Percentiles rank a stretch among this genome's conserved stretches.
Conservation (phyloP, 2,797 vertebrate genomes). For the Phrynocephalus vlangalii region DNA sequence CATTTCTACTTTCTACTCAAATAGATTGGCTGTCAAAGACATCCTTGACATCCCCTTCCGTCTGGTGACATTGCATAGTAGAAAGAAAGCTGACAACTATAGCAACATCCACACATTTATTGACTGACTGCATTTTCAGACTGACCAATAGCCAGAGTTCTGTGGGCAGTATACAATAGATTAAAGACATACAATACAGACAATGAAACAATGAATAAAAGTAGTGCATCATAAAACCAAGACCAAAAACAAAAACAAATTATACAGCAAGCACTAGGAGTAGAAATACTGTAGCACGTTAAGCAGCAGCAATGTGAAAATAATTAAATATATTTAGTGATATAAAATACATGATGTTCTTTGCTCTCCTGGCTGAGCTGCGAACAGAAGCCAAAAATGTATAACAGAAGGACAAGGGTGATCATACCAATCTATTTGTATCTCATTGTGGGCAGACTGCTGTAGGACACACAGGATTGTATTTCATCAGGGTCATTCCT, state of each 20-base stretch:
- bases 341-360: too few relatives aligned
- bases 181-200: background rate
- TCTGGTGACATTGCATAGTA: background rate
- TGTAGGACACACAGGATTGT: too few relatives aligned
- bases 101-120: background rate
- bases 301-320: too few relatives aligned
- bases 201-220: background rate
- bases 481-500: too few relatives aligned
- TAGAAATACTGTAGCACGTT: too few relatives aligned
- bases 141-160: background rate
- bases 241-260: background rate
- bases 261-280: background rate
- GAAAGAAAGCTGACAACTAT: background rate
- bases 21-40: background rate
- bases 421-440: too few relatives aligned
- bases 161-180: background rate
- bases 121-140: background rate
- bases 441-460: too few relatives aligned
- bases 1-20: background rate
- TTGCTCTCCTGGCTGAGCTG: too few relatives aligned
- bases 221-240: background rate
- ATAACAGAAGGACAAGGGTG: too few relatives aligned
- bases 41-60: background rate
- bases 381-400: too few relatives aligned
- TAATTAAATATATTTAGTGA: too few relatives aligned